Conservation (phyloP, 1,140 invertebrate species). For the Lordiphosa mommai region DNA sequence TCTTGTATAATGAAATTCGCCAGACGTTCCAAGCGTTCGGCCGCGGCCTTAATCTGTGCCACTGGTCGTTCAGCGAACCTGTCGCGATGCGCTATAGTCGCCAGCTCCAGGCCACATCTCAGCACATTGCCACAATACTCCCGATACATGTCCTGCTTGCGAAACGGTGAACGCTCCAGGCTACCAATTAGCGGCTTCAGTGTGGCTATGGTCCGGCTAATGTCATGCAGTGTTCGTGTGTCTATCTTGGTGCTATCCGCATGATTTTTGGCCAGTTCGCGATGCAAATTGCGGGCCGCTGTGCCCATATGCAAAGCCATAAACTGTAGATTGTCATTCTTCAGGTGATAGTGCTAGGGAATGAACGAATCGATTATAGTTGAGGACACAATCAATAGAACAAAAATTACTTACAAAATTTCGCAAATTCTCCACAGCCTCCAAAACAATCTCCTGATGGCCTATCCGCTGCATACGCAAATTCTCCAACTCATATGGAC, state of each 20-base stretch:
- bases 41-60: slow-evolving; percentile 83
- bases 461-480: slow-evolving; percentile 91
- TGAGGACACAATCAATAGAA: not conserved
- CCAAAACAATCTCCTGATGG: slow-evolving; percentile 95
- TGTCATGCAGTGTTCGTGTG: slow-evolving; percentile 90
- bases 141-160: slow-evolving; percentile 69
- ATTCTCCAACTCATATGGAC: slow-evolving; percentile 92
- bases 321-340: slow-evolving; percentile 94
- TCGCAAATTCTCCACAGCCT: slow-evolving; percentile 92
- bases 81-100: slow-evolving; percentile 91
- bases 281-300: slow-evolving; percentile 89
- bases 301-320: slow-evolving; percentile 91
- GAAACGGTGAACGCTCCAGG: slow-evolving; percentile 86
- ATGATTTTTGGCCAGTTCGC: slow-evolving; percentile 81
- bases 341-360: slow-evolving; percentile 92
- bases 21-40: slow-evolving; percentile 86
- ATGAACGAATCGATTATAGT: not conserved
- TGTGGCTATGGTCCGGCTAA: slow-evolving; percentile 89
- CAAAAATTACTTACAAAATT: slow-evolving; percentile 86
- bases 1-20: slow-evolving; percentile 94
- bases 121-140: slow-evolving; percentile 83
- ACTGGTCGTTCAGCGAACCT: slow-evolving; percentile 91
- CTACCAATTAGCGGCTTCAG: slow-evolving; percentile 94
- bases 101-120: slow-evolving; percentile 90
- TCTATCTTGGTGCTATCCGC: slow-evolving; percentile 86